These are phyloP conservation scores for Muscicapa comitata DNA, from an alignment of 2,797 vertebrate genomes.

Conservation along the genomic window DNA sequence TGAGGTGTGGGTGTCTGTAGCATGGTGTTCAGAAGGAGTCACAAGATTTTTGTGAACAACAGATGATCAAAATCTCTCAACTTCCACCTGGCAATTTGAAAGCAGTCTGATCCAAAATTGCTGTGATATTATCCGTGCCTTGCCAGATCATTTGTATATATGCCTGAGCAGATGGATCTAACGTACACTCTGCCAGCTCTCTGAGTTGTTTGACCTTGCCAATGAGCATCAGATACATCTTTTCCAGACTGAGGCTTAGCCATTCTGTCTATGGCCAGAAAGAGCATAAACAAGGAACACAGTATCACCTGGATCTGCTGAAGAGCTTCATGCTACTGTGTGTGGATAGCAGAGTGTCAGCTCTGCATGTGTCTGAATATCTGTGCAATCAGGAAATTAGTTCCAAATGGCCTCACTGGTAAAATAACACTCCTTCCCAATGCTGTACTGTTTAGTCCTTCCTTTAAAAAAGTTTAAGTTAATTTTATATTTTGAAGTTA, in stretches of 20 bases:
- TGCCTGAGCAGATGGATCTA: slow-evolving; percentile 60
- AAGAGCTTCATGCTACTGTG: neutral
- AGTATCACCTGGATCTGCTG: neutral
- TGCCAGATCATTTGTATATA: slow-evolving; percentile 61
- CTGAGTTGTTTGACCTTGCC: slow-evolving; percentile 34
- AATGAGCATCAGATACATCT: neutral
- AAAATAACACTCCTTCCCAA: neutral
- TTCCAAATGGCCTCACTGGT: neutral
- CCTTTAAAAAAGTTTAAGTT: neutral
- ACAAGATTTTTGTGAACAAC: slow-evolving; percentile 1
- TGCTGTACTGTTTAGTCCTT: neutral
- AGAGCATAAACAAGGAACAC: neutral
- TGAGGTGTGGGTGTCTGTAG: neutral
- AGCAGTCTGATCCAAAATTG: slow-evolving; percentile 31
- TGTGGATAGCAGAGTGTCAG: neutral
- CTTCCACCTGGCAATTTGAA: slow-evolving; percentile 51
- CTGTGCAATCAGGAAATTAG: neutral
- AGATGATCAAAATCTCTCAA: slow-evolving; percentile 33
- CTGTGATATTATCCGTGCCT: slow-evolving; percentile 1
- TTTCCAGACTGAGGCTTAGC: neutral
- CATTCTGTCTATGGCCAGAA: neutral
- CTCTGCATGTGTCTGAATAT: neutral
- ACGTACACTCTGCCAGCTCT: neutral
- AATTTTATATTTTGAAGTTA: neutral
- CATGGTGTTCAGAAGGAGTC: neutral